Evolutionary conservation across 2,888 invertebrate genomes (phyloP), one percentile per base, ranked within the genome.

Genomic region (Ophonus ardosiacus): DNA sequence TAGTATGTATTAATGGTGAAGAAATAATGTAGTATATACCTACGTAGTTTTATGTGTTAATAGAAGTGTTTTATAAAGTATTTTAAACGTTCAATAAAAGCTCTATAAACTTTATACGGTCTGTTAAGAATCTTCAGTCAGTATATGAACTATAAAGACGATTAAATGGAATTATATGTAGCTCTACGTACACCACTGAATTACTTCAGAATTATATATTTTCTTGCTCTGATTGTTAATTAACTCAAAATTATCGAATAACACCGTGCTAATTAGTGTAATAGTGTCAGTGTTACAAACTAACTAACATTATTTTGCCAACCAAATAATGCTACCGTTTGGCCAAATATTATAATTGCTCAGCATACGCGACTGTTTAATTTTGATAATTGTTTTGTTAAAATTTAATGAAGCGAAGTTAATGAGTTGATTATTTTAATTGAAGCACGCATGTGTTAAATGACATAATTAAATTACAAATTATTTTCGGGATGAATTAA

Each of bases 141-240:
- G 24, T 13, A 65, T 13, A 68, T 68, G 40, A 31, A 15, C 68
- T 65, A 68, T 68, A n/a, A 38, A 63, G 68, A 18, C 31, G 68
- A 68, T 68, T 68, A 68, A 68, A 31, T 15, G 68, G 40, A 68
- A 68, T 68, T 31, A 68, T 68, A 68, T 38, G 40, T 68, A 68
- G 65, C 24, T 24, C 13, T 7, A 31, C 68, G 17, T 8, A 63
- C 63, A 63, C 7, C 21, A 63, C 63, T 24, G 63, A 17, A 18
- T 21, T 18, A 43, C 76, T 7, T 59, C 83, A 76, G 59, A 83
- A 83, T 76, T 83, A 83, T 43, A 83, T 74, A 83, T 74, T 83
- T 82, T 83, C 74, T 63, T 83, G 83, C 83, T 83, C 83, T 83
- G 76, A 76, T 83, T 83, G 61, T 61, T 83, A 83, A 83, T 83